Evolutionary conservation across 2,113 vertebrate species (phyloP).

Genomic region (Formicarius rufipectus): DNA sequence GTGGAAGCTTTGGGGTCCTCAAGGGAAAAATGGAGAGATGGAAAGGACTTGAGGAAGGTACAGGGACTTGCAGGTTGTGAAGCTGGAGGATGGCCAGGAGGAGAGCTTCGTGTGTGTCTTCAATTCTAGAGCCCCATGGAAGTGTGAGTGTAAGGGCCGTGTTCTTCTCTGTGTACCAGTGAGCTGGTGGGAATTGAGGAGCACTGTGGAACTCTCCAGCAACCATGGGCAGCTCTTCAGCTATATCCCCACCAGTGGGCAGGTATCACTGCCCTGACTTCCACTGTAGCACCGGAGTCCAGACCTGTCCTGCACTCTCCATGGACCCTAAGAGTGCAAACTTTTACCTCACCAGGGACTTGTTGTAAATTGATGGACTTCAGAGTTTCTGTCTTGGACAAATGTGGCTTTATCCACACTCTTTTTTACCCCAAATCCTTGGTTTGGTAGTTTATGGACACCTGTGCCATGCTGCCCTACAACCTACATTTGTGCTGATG

Average conservation of each 20-base stretch:
- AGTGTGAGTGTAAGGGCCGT: not conserved
- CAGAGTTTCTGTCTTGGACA: not conserved
- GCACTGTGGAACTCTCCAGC: fast-evolving
- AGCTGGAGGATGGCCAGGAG: not conserved
- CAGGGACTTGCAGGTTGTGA: fast-evolving
- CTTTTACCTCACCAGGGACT: not conserved
- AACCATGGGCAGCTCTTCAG: not conserved
- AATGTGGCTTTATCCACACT: not conserved
- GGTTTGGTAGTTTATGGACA: not conserved
- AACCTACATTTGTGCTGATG: not conserved
- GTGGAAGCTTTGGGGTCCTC: not conserved
- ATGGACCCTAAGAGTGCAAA: not conserved
- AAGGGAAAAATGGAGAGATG: not conserved
- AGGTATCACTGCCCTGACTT: not conserved
- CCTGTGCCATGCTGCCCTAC: not conserved
- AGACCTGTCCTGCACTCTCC: not conserved
- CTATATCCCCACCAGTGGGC: not conserved
- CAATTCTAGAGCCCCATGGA: not conserved
- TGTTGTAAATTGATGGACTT: not conserved
- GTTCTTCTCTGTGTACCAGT: not conserved
- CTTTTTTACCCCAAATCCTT: not conserved
- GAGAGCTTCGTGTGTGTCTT: not conserved
- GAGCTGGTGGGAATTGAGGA: not conserved
- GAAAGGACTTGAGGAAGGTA: not conserved
- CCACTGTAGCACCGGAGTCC: fast-evolving